Evolutionary conservation across 37 sponge, comb jelly and placozoan species (phyloP).

Genomic region (Ianthella basta): DNA sequence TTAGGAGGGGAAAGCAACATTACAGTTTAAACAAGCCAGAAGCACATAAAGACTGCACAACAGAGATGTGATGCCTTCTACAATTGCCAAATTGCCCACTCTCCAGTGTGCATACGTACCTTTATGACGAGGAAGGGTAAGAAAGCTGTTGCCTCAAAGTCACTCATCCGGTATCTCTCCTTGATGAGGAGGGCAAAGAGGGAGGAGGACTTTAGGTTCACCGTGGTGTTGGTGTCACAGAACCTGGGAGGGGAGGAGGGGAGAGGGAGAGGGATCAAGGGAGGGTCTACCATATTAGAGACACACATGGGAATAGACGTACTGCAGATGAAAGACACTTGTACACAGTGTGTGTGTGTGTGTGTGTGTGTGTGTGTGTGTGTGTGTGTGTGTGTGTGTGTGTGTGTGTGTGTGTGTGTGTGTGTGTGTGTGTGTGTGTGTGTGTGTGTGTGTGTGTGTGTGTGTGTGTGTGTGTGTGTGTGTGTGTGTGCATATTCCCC

Average conservation of each 20-base stretch:
- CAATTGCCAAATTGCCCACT: too few species aligned
- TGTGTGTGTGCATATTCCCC: background rate
- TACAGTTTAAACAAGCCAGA: too few species aligned
- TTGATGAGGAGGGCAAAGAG: constrained; percentile 60
- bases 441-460: background rate
- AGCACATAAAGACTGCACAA: too few species aligned
- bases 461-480: too few species aligned
- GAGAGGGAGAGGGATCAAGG: too few species aligned
- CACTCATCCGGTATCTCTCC: constrained; percentile 64
- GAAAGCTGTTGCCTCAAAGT: constrained; percentile 82
- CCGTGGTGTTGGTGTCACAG: constrained; percentile 85
- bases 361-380: background rate
- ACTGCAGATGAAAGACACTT: background rate
- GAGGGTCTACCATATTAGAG: too few species aligned
- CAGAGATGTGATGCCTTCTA: too few species aligned
- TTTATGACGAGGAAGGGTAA: constrained; percentile 85
- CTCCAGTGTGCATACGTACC: constrained; percentile 32
- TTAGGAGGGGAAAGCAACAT: too few species aligned
- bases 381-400: constrained; percentile 22
- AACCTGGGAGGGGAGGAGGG: background rate
- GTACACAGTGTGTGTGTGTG: background rate
- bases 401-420: constrained; percentile 46
- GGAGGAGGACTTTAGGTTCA: constrained; percentile 71
- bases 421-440: constrained; percentile 16
- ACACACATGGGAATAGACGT: background rate